Evolutionary conservation across 2,888 invertebrate species (phyloP).

Genomic region (Mantis religiosa): DNA sequence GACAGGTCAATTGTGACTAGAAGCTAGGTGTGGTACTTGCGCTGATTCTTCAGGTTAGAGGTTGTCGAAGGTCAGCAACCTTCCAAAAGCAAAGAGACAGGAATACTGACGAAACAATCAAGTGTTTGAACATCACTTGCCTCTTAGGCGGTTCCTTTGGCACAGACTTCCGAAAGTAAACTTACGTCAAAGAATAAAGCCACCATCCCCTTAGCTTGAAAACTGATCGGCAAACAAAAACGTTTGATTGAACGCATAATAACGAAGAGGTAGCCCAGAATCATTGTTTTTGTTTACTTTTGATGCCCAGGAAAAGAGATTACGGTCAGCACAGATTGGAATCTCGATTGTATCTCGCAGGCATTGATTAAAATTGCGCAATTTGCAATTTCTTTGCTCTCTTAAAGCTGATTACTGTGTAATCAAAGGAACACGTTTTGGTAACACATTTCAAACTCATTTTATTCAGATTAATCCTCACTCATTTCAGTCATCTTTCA

Average conservation of each 20-base stretch:
- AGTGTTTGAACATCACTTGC: neutral
- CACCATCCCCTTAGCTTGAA: neutral
- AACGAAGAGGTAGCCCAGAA: neutral
- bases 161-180: neutral
- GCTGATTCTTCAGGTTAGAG: neutral
- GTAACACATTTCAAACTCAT: neutral
- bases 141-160: neutral
- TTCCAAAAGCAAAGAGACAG: neutral
- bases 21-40: neutral
- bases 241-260: neutral
- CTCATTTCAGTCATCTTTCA: too few species aligned
- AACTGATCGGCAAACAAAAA: neutral
- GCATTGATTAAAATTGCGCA: neutral
- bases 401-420: neutral
- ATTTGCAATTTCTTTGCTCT: neutral
- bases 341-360: neutral
- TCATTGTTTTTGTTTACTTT: neutral
- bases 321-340: neutral
- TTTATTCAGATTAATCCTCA: too few species aligned
- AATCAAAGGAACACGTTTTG: neutral
- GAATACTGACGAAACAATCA: neutral
- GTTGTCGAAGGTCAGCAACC: neutral
- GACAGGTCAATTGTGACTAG: neutral
- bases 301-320: neutral
- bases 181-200: too few species aligned